A percentile compares a stretch with the other conserved stretches of the same genome.
These are phyloP conservation scores for Spinus olivaceus DNA, from an alignment of 2,797 vertebrate species.

Conservation along the genomic window DNA sequence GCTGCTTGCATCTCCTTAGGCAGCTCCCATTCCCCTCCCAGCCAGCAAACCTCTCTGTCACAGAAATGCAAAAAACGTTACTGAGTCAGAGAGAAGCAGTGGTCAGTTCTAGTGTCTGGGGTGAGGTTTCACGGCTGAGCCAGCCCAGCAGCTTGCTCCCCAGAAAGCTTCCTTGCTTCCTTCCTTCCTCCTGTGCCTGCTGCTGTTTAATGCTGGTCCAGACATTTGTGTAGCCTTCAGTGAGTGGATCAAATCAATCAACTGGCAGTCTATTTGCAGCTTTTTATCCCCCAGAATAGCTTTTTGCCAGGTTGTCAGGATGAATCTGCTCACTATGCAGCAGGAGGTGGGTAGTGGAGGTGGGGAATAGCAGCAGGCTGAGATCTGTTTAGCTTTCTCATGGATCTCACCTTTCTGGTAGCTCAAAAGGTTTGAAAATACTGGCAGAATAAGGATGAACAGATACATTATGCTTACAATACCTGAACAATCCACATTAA, in stretches of 20 bases:
- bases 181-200: neutral
- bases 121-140: neutral
- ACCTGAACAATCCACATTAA: neutral
- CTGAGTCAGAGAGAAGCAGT: neutral
- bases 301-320: neutral
- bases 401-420: neutral
- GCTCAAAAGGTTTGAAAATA: neutral
- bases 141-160: neutral
- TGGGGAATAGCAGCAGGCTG: neutral
- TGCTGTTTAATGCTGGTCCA: neutral
- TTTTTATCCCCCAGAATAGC: neutral
- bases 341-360: neutral
- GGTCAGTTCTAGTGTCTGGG: accelerated
- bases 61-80: neutral
- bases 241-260: neutral
- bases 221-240: neutral
- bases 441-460: neutral
- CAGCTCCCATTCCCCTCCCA: neutral
- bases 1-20: neutral
- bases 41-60: neutral
- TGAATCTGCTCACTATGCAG: neutral
- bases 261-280: neutral
- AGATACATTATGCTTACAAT: neutral
- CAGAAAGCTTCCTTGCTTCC: neutral
- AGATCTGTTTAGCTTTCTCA: neutral